phyloP scores from a whole-genome alignment of 2,113 vertebrate species.

The Mustelus asterias region DNA sequence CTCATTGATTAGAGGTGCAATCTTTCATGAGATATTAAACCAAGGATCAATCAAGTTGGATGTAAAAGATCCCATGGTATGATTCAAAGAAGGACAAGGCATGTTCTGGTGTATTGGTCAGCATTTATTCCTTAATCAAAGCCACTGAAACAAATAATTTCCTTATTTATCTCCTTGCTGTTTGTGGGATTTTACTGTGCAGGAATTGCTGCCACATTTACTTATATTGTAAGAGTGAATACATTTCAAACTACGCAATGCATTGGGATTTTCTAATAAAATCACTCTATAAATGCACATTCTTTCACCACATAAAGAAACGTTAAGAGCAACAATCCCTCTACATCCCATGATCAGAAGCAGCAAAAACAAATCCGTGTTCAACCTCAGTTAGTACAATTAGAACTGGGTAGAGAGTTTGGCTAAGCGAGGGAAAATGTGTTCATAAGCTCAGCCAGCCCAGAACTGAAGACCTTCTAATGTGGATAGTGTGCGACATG shows the following conservation, averaged over 20 bases:
- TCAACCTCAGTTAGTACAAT: not conserved
- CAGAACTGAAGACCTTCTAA: not conserved
- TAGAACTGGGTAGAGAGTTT: not conserved
- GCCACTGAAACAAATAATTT: not conserved
- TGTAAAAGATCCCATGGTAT: not conserved
- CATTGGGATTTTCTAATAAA: not conserved
- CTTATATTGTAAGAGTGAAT: not conserved
- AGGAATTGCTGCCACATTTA: not conserved
- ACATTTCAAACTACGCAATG: not conserved
- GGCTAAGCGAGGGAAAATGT: not conserved
- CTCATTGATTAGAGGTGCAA: not conserved
- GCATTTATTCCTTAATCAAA: not conserved
- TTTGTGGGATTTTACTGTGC: not conserved
- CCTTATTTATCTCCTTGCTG: not conserved
- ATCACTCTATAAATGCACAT: not conserved
- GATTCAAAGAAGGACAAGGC: not conserved
- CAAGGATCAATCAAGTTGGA: not conserved
- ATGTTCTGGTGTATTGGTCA: not conserved
- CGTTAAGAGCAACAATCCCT: not conserved
- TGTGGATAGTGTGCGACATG: not conserved
- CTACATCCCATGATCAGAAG: not conserved
- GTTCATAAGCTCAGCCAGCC: not conserved
- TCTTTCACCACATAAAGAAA: not conserved
- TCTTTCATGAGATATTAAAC: not conserved
- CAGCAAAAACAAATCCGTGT: not conserved